A percentile compares a stretch with the other conserved stretches of the same genome.
Evolutionary conservation across 2,888 invertebrate species (phyloP).

Genomic region (Agrotis puta): DNA sequence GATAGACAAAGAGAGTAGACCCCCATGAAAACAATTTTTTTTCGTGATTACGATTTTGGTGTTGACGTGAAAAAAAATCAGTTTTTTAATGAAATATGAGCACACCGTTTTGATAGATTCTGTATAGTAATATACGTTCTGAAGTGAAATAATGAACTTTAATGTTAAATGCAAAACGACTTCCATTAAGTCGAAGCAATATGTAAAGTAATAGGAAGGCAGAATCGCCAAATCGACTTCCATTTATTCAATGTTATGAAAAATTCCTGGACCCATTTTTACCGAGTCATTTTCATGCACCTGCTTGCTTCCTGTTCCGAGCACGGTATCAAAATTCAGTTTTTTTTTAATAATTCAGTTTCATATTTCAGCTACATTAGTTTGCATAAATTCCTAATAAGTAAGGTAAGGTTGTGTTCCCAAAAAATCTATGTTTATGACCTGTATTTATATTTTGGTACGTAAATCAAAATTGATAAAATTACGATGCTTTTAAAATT

Average conservation of each 20-base stretch:
- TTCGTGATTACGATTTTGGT: too few relatives aligned
- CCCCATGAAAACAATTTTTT: too few relatives aligned
- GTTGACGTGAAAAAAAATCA: too few relatives aligned
- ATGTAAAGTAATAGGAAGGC: constrained; percentile 50
- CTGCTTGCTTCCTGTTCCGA: constrained; percentile 42
- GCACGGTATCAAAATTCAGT: constrained; percentile 30
- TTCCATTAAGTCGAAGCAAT: constrained; percentile 38
- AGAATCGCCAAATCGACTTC: constrained; percentile 52
- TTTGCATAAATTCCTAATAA: constrained; percentile 18
- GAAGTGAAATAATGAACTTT: background rate
- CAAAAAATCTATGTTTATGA: too few relatives aligned
- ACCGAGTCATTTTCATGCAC: constrained; percentile 55
- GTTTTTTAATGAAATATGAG: background rate
- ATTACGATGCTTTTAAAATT: too few relatives aligned
- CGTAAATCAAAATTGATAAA: too few relatives aligned
- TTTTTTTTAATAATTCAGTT: constrained; percentile 22
- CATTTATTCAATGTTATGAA: constrained; percentile 62
- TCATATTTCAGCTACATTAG: constrained; percentile 2
- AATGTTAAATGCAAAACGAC: constrained; percentile 8
- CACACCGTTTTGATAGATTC: too few relatives aligned
- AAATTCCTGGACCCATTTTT: constrained; percentile 57
- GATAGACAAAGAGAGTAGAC: too few relatives aligned
- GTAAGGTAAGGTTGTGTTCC: too few relatives aligned
- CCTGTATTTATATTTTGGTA: too few relatives aligned
- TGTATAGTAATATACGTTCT: too few relatives aligned